Conservation (phyloP, 2,113 vertebrate species). For the Cephalopterus ornatus region DNA sequence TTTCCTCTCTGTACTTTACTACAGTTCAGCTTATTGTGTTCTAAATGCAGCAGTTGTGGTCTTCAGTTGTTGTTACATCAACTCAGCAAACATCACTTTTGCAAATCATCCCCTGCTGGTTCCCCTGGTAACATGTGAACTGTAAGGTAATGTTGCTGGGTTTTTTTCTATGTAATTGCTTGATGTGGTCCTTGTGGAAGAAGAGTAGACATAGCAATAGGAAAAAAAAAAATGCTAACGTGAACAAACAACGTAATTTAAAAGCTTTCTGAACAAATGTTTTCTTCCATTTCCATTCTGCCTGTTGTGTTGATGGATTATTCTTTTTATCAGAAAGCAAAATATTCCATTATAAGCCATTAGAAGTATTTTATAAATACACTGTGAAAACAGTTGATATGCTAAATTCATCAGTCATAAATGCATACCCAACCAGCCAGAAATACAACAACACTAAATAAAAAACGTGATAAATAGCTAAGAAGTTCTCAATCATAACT, state of each 20-base stretch:
- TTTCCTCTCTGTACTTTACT: neutral
- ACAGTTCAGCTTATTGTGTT: neutral
- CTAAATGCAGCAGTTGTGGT: neutral
- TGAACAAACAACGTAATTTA: neutral
- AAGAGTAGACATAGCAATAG: neutral
- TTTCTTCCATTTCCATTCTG: constrained; percentile 2
- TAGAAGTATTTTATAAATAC: constrained; percentile 44
- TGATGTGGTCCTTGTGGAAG: neutral
- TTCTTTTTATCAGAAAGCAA: constrained; percentile 31
- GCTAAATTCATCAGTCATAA: neutral
- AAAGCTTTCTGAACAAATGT: constrained; percentile 30
- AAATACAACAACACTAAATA: neutral
- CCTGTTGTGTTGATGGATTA: neutral
- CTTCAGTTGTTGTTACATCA: neutral
- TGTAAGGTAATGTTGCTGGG: neutral
- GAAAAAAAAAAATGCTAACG: neutral
- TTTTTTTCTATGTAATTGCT: neutral
- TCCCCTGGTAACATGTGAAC: neutral
- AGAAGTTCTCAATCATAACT: neutral
- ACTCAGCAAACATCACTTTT: neutral
- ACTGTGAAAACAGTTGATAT: neutral
- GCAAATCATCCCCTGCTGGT: neutral
- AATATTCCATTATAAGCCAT: constrained; percentile 24
- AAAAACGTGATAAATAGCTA: neutral
- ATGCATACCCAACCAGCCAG: neutral